phyloP scores from a whole-genome alignment of 2,797 vertebrate species.

The Nasua narica region DNA sequence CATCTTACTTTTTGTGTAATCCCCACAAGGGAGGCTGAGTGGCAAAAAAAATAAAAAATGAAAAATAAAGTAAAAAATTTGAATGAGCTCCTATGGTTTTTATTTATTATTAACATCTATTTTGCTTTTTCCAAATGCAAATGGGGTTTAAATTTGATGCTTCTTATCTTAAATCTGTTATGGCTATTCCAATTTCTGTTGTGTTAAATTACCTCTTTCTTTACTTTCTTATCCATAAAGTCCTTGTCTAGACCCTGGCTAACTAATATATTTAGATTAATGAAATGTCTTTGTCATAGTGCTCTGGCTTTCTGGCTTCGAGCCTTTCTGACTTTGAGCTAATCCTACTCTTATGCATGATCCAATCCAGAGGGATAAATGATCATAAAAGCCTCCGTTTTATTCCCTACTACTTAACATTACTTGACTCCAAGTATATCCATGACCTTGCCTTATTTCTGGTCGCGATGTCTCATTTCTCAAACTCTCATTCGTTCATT shows the following conservation, averaged over 20 bases:
- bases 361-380: slow-evolving; percentile 44
- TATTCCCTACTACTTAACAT: slow-evolving; percentile 31
- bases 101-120: slow-evolving; percentile 45
- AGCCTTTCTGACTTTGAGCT: slow-evolving; percentile 53
- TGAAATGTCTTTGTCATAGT: slow-evolving; percentile 40
- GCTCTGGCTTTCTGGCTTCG: slow-evolving; percentile 46
- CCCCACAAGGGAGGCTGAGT: not conserved
- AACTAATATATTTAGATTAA: slow-evolving; percentile 63
- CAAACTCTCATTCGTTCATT: not conserved
- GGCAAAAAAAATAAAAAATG: not conserved
- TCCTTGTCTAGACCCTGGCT: slow-evolving; percentile 44
- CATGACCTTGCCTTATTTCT: not conserved
- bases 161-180: slow-evolving; percentile 51
- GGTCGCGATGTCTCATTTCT: not conserved
- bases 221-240: slow-evolving; percentile 48
- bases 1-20: not conserved
- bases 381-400: slow-evolving; percentile 22
- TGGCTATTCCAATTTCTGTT: not conserved
- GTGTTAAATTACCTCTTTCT: slow-evolving; percentile 12
- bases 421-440: slow-evolving; percentile 25
- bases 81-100: not conserved
- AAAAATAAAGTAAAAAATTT: not conserved
- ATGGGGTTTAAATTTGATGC: slow-evolving; percentile 29
- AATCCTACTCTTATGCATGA: slow-evolving; percentile 59
- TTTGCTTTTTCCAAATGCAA: slow-evolving; percentile 5